Evolutionary conservation across 2,113 vertebrate genomes (phyloP).

Genomic region (Entosphenus tridentatus): DNA sequence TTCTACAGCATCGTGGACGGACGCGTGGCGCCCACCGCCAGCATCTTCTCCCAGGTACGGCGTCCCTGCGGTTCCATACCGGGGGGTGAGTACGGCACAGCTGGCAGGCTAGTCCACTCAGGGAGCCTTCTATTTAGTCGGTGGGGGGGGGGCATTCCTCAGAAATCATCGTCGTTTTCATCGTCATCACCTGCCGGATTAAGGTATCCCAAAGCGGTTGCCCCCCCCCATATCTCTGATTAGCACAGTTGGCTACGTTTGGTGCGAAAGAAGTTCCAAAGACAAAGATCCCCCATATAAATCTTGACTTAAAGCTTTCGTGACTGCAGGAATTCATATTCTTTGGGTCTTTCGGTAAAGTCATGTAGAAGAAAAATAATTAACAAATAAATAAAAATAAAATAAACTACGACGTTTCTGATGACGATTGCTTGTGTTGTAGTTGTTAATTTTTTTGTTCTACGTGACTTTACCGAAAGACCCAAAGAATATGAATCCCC

Average conservation of each 20-base stretch:
- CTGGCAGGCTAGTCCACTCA: not conserved
- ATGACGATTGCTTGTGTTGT: not conserved
- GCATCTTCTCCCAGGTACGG: slow-evolving; percentile 74
- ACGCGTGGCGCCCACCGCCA: slow-evolving; percentile 64
- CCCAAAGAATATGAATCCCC: not conserved
- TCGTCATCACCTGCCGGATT: not conserved
- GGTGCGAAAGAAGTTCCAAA: not conserved
- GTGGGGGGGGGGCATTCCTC: not conserved
- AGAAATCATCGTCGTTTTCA: not conserved
- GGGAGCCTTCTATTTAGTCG: not conserved
- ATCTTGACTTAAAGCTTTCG: not conserved
- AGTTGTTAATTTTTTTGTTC: not conserved
- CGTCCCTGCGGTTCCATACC: not conserved
- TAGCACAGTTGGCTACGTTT: not conserved
- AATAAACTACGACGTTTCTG: not conserved
- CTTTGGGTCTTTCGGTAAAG: not conserved
- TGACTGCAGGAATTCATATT: not conserved
- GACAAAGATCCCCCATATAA: not conserved
- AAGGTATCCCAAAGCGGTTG: not conserved
- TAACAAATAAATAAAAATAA: not conserved
- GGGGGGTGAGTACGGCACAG: not conserved
- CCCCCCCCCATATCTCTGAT: not conserved
- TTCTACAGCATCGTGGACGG: slow-evolving; percentile 86
- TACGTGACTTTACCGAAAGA: not conserved
- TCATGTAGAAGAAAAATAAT: not conserved